These are phyloP conservation scores for Synanthedon tipuliformis DNA, from an alignment of 2,888 invertebrate genomes.

Conservation along the genomic window DNA sequence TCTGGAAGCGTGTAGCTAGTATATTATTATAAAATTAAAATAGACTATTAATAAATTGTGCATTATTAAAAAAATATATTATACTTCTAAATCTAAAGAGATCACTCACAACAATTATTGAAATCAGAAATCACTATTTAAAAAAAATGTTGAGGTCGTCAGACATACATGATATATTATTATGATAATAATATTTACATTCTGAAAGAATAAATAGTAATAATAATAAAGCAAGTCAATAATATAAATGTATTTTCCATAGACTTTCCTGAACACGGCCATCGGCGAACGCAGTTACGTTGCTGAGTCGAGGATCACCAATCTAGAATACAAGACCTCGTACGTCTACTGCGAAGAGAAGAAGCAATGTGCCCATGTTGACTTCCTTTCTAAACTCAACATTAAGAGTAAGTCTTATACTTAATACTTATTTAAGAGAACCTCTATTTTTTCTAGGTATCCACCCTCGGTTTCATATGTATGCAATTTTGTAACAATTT, in stretches of 20 bases:
- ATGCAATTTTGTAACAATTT: neutral
- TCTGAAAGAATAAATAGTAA: no score
- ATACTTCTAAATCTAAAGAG: no score
- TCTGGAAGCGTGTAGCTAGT: no score
- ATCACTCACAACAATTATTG: neutral
- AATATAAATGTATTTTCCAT: constrained; percentile 1
- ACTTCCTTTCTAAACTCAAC: constrained; percentile 72
- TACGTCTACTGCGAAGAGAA: constrained; percentile 83
- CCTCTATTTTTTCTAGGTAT: neutral
- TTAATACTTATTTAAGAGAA: neutral
- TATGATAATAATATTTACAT: no score
- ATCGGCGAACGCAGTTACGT: constrained; percentile 78
- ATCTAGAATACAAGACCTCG: constrained; percentile 77
- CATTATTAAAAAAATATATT: no score
- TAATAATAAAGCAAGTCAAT: no score
- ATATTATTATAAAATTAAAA: no score
- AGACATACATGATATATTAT: no score
- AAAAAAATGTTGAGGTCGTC: neutral
- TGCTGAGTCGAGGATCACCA: constrained; percentile 77
- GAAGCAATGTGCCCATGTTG: constrained; percentile 81
- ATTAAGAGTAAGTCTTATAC: constrained; percentile 40
- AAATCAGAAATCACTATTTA: neutral
- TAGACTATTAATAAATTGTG: no score
- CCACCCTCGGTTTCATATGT: neutral
- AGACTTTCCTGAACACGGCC: constrained; percentile 75